phyloP scores from a whole-genome alignment of 2,888 invertebrate species.

The Orthonevra nobilis region DNA sequence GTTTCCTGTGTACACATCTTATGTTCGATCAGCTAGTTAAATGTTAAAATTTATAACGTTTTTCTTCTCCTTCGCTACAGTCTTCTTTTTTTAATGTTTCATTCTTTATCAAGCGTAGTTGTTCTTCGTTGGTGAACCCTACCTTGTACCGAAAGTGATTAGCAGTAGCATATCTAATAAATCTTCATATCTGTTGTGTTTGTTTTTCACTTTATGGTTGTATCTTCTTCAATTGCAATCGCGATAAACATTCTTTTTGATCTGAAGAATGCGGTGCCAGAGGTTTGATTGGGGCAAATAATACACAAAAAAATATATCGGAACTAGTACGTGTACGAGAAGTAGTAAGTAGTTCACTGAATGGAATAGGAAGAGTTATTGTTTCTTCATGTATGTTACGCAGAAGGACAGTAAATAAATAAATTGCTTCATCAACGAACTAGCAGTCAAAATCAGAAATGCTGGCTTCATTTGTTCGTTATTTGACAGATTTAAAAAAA shows the following conservation, averaged over 20 bases:
- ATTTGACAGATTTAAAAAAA: too few species aligned
- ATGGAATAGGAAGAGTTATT: slow-evolving; percentile 70
- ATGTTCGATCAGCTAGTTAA: slow-evolving; percentile 45
- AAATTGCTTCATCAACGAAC: too few species aligned
- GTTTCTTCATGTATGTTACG: slow-evolving; percentile 77
- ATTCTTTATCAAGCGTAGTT: slow-evolving; percentile 40
- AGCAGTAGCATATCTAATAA: slow-evolving; percentile 60
- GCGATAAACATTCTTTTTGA: slow-evolving; percentile 40
- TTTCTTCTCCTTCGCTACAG: slow-evolving; percentile 23
- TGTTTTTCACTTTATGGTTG: slow-evolving; percentile 19
- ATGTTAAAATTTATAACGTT: slow-evolving; percentile 60
- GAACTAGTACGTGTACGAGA: background rate
- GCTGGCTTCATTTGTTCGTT: too few species aligned
- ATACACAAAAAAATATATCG: background rate
- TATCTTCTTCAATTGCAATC: slow-evolving; percentile 17
- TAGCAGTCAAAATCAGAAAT: too few species aligned
- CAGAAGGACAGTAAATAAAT: slow-evolving; percentile 80
- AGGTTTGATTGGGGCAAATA: slow-evolving; percentile 2
- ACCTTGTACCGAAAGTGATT: slow-evolving; percentile 67
- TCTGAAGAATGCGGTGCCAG: slow-evolving; percentile 25
- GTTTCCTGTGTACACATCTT: slow-evolving; percentile 67
- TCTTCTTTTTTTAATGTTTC: background rate
- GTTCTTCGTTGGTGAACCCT: slow-evolving; percentile 65
- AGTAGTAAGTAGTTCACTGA: slow-evolving; percentile 16
- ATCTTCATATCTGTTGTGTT: slow-evolving; percentile 51